These are phyloP conservation scores for Enteromius argenteus DNA, from an alignment of 2,797 vertebrate species.

Conservation along the genomic window DNA sequence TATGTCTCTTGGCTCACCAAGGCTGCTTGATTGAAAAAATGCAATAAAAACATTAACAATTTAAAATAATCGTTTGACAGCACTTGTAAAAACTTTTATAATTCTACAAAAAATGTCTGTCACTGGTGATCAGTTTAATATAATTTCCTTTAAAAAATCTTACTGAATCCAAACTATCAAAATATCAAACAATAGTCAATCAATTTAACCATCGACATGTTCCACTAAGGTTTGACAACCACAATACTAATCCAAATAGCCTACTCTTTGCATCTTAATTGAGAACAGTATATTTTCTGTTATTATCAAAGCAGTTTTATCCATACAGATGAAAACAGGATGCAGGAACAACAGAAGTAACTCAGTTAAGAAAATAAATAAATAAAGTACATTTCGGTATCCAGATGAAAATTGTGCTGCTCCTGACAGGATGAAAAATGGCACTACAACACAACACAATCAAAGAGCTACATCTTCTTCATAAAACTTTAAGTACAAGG, in stretches of 20 bases:
- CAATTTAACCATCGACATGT: neutral
- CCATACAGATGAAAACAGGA: neutral
- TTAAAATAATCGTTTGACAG: neutral
- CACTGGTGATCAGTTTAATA: neutral
- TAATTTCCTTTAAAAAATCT: neutral
- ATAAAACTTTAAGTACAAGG: neutral
- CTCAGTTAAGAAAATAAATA: neutral
- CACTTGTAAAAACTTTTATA: neutral
- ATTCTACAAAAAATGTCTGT: neutral
- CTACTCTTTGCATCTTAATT: neutral
- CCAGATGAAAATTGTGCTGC: neutral
- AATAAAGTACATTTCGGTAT: neutral
- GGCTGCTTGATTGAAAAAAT: neutral
- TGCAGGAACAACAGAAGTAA: neutral
- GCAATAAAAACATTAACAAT: neutral
- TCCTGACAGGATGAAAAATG: conserved; percentile 14
- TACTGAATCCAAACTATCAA: neutral
- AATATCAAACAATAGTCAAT: neutral
- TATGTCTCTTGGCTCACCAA: neutral
- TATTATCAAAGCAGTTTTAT: neutral
- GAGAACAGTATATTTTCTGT: neutral
- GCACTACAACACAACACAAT: neutral
- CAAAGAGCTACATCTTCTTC: neutral
- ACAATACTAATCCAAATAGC: neutral
- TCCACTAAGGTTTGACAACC: neutral